Conservation (phyloP, 2,797 vertebrate species). For the Rhincodon typus region DNA sequence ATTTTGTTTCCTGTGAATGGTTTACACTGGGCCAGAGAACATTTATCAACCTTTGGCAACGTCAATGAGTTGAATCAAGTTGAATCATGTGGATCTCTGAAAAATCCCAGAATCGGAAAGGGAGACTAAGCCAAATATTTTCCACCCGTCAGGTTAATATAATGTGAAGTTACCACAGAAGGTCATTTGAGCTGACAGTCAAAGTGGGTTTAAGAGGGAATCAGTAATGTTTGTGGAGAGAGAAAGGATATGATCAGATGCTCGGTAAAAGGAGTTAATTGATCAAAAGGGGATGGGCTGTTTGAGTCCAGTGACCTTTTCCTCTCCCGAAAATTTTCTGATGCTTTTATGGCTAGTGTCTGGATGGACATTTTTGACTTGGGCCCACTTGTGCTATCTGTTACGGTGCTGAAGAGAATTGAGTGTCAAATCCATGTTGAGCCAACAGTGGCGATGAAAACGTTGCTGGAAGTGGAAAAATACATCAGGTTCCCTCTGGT, state of each 20-base stretch:
- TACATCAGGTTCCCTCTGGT: neutral
- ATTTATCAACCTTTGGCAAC: neutral
- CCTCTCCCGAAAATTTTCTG: neutral
- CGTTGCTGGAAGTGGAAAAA: neutral
- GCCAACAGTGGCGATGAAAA: neutral
- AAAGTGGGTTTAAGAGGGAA: neutral
- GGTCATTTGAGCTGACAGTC: neutral
- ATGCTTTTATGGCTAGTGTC: neutral
- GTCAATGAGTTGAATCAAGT: neutral
- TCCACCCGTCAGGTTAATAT: neutral
- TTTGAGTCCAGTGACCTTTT: neutral
- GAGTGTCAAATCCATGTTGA: neutral
- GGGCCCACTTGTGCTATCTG: neutral
- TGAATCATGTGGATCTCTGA: neutral
- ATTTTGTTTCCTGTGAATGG: neutral
- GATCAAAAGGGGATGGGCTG: neutral
- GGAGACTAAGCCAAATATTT: neutral
- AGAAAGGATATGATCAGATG: neutral
- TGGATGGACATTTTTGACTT: neutral
- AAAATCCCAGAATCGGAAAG: neutral
- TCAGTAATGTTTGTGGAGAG: neutral
- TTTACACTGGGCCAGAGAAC: neutral
- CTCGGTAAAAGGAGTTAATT: neutral
- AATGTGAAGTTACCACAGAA: neutral
- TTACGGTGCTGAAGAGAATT: neutral